These are phyloP conservation scores for Nyctereutes procyonoides DNA, from an alignment of 2,113 vertebrate genomes.

Conservation along the genomic window DNA sequence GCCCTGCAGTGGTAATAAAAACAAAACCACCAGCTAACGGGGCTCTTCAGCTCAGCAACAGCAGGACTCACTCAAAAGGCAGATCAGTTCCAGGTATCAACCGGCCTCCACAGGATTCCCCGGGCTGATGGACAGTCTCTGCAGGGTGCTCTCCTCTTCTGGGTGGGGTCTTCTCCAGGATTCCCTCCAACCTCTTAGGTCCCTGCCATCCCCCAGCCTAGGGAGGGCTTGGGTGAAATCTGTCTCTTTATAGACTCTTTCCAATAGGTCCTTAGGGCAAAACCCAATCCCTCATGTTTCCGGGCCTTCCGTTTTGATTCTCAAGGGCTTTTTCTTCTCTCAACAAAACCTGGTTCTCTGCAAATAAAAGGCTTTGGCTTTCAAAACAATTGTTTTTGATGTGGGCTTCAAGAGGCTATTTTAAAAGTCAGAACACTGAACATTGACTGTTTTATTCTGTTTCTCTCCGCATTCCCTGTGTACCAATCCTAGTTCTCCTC, in stretches of 20 bases:
- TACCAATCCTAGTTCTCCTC: conserved; percentile 69
- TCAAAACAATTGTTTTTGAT: conserved; percentile 76
- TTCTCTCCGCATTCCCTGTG: conserved; percentile 58
- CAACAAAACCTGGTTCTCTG: conserved; percentile 73
- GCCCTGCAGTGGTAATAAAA: neutral
- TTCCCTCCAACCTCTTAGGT: neutral
- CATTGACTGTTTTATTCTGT: conserved; percentile 66
- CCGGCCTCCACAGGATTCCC: neutral
- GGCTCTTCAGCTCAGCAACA: neutral
- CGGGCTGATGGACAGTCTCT: neutral
- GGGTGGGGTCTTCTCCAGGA: neutral
- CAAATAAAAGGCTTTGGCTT: conserved; percentile 77
- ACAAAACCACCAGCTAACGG: neutral
- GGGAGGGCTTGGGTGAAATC: neutral
- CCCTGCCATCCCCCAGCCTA: neutral
- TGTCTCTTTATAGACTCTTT: conserved; percentile 51
- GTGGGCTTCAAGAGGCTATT: conserved; percentile 77
- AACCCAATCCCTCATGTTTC: conserved; percentile 50
- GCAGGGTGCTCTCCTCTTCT: neutral
- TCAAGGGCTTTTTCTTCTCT: conserved; percentile 75
- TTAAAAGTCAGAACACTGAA: conserved; percentile 74
- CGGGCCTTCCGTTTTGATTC: conserved; percentile 66
- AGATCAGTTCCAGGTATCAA: neutral
- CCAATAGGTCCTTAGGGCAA: neutral
- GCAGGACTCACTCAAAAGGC: neutral